Evolutionary conservation across 2,888 invertebrate genomes (phyloP).

Genomic region (Cataglyphis rosenhaueri): DNA sequence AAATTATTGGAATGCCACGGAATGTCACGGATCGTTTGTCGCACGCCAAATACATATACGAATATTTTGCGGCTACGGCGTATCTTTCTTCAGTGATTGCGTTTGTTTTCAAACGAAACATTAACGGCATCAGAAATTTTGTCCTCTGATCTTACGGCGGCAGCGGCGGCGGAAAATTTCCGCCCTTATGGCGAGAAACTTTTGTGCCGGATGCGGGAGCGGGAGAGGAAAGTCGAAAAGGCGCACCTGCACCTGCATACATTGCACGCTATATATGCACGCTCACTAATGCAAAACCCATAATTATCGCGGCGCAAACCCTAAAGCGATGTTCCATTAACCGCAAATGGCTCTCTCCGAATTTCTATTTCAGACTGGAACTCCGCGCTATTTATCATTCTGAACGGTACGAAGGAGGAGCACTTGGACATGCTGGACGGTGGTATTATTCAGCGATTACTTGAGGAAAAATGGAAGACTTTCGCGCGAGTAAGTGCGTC

Average conservation of each 20-base stretch:
- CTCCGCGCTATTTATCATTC: conserved; percentile 98
- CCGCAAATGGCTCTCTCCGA: conserved; percentile 65
- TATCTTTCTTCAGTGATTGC: not conserved
- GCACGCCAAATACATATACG: not conserved
- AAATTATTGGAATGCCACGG: not conserved
- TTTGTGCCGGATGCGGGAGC: conserved; percentile 31
- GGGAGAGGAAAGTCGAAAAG: conserved; percentile 31
- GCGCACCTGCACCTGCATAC: conserved; percentile 29
- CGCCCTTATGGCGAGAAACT: conserved; percentile 20
- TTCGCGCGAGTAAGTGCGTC: conserved; percentile 93
- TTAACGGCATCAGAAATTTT: conserved; percentile 18
- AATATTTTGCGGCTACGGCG: not conserved
- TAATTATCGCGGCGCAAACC: conserved; percentile 71
- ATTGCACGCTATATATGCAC: conserved; percentile 29
- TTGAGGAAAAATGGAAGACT: conserved; percentile 99
- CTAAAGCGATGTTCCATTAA: conserved; percentile 74
- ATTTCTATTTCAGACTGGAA: conserved; percentile 94
- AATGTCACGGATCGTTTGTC: not conserved
- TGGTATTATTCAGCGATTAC: conserved; percentile 97
- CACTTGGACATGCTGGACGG: conserved; percentile 99
- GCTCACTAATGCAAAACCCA: conserved; percentile 71
- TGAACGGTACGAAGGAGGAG: conserved; percentile 98
- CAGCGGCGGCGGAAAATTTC: conserved; percentile 35
- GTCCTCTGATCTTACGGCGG: not conserved
- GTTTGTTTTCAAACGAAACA: conserved; percentile 11